Percentiles rank a stretch among this genome's conserved stretches.
Evolutionary conservation across 2,888 invertebrate species (phyloP).

Genomic region (Andrena haemorrhoa): DNA sequence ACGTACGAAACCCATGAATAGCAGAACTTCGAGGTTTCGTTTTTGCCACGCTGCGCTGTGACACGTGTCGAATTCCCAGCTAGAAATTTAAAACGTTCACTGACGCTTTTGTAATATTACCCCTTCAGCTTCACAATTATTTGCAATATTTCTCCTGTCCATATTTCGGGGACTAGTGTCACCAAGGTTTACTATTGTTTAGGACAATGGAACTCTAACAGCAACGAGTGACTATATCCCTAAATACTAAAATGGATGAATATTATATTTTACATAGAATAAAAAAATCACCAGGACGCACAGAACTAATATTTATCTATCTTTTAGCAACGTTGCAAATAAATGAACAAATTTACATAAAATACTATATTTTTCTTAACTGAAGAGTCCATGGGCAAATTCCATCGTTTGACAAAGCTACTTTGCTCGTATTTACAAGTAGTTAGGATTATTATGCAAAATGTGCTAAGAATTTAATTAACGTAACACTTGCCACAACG

Average conservation of each 20-base stretch:
- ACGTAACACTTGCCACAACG: constrained; percentile 53
- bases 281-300: too few species aligned
- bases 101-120: background rate
- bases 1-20: background rate
- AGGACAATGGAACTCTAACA: background rate
- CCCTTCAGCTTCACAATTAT: background rate
- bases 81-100: constrained; percentile 1
- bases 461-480: constrained; percentile 60
- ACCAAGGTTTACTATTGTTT: background rate
- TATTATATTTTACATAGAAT: too few species aligned
- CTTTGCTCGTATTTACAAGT: background rate
- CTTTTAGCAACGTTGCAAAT: too few species aligned
- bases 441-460: constrained; percentile 56
- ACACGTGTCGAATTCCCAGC: background rate
- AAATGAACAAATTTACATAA: too few species aligned
- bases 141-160: background rate
- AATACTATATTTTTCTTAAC: too few species aligned
- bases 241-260: background rate
- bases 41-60: background rate
- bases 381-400: too few species aligned
- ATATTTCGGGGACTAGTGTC: background rate
- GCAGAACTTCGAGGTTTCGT: background rate
- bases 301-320: too few species aligned
- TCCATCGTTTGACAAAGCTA: too few species aligned
- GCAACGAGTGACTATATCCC: background rate